These are phyloP conservation scores for Peromyscus eremicus DNA, from an alignment of 2,797 vertebrate genomes.

Conservation along the genomic window DNA sequence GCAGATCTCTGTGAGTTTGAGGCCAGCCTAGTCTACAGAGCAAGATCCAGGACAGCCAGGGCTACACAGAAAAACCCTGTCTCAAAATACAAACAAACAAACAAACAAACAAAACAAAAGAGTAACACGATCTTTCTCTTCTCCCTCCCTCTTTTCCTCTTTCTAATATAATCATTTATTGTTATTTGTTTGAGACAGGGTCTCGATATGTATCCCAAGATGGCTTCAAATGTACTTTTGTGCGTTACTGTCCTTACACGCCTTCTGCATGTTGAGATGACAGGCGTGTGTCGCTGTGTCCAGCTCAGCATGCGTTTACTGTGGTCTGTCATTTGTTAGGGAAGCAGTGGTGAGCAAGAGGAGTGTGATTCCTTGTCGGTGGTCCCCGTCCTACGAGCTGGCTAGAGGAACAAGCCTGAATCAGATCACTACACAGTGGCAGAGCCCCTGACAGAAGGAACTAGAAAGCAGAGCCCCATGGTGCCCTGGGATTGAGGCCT, in stretches of 20 bases:
- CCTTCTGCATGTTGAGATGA: neutral
- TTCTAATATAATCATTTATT: neutral
- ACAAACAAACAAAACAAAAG: neutral
- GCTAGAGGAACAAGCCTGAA: constrained; percentile 8
- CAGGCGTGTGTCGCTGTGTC: neutral
- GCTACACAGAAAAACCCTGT: neutral
- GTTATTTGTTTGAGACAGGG: neutral
- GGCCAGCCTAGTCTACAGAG: neutral
- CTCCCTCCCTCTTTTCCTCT: neutral
- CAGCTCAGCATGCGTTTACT: neutral
- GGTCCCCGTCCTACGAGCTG: neutral
- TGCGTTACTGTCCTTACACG: neutral
- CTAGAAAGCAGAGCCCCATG: neutral
- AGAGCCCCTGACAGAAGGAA: neutral
- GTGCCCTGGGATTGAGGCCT: neutral
- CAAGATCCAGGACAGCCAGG: neutral
- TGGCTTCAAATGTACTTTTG: neutral
- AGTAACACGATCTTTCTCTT: neutral
- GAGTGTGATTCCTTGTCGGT: neutral
- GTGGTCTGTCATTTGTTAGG: neutral
- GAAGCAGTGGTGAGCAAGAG: neutral
- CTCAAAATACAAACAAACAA: neutral
- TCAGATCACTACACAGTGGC: constrained; percentile 8
- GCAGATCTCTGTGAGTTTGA: neutral
- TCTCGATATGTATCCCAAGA: neutral